Conservation (phyloP, 1,140 invertebrate species). For the Cardiocondyla obscurior region DNA sequence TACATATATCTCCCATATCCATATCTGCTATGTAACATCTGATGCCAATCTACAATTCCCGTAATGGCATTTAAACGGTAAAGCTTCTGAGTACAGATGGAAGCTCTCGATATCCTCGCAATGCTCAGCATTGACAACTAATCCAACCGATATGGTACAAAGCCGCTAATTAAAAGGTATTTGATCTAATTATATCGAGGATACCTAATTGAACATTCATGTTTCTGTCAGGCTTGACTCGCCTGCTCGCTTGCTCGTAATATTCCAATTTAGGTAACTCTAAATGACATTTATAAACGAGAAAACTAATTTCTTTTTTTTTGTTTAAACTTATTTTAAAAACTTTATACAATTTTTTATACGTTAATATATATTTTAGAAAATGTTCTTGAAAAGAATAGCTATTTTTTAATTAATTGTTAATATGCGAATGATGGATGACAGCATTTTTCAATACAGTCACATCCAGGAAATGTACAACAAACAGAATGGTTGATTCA, state of each 20-base stretch:
- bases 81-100: not conserved
- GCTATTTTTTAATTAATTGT: not conserved
- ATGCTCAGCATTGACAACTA: not conserved
- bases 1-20: constrained; percentile 5
- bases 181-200: not conserved
- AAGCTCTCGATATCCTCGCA: constrained; percentile 19
- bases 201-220: not conserved
- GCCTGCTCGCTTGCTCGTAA: not conserved
- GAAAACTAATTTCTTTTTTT: too few species aligned
- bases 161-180: constrained; percentile 10
- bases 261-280: not conserved
- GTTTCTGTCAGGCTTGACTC: not conserved
- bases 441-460: not conserved
- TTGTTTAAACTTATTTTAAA: not conserved
- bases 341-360: not conserved
- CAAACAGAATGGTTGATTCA: not conserved
- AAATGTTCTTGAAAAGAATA: not conserved
- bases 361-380: not conserved
- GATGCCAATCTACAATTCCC: constrained; percentile 9
- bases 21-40: constrained; percentile 12
- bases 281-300: not conserved
- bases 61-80: constrained; percentile 19
- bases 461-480: not conserved
- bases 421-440: not conserved
- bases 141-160: not conserved